Conservation (phyloP, 2,797 vertebrate species). For the Xenops minutus region DNA sequence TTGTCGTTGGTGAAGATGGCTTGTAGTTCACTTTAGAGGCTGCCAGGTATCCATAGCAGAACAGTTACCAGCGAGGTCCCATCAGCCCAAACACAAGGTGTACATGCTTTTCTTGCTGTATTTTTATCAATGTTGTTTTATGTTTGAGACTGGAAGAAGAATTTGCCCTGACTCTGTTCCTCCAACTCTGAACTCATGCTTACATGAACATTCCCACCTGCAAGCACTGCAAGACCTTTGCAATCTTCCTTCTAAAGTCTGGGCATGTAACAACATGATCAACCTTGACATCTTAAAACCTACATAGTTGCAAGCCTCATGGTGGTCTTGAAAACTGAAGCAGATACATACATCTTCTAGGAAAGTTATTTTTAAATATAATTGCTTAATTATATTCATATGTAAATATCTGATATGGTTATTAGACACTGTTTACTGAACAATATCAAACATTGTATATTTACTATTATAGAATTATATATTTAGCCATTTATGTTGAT, state of each 20-base stretch:
- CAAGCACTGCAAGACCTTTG: background rate
- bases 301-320: background rate
- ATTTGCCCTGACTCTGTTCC: background rate
- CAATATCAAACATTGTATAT: background rate
- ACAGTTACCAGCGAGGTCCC: background rate
- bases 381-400: background rate
- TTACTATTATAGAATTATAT: background rate
- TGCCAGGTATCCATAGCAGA: background rate
- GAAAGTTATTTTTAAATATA: background rate
- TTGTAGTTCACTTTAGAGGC: background rate
- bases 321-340: background rate
- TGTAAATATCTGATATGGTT: background rate
- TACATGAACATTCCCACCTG: background rate
- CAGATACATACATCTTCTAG: rapidly evolving
- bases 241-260: background rate
- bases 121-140: background rate
- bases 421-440: background rate
- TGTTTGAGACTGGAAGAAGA: background rate
- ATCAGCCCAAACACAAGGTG: rapidly evolving
- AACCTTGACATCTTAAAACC: background rate
- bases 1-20: background rate
- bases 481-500: background rate
- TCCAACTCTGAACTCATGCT: background rate
- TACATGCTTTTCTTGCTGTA: rapidly evolving
- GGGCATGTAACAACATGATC: background rate